phyloP scores from a whole-genome alignment of 2,113 vertebrate species.

The Hemicordylus capensis region DNA sequence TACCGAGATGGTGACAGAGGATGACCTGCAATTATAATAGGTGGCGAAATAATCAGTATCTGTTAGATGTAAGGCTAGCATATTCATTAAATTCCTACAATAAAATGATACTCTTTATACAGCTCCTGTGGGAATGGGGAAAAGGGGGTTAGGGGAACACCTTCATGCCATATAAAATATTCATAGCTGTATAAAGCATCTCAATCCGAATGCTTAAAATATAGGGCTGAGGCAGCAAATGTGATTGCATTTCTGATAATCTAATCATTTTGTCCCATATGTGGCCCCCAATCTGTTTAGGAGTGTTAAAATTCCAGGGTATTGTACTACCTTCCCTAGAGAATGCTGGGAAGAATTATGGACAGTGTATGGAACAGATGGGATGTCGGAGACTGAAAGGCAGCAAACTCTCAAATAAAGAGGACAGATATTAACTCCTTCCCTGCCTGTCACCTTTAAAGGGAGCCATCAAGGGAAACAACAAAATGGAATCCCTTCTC shows the following conservation, averaged over 20 bases:
- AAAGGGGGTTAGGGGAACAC: background rate
- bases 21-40: background rate
- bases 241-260: slow-evolving; percentile 68
- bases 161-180: slow-evolving; percentile 28
- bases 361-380: slow-evolving; percentile 66
- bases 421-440: slow-evolving; percentile 64
- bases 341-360: slow-evolving; percentile 32
- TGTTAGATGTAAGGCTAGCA: slow-evolving; percentile 21
- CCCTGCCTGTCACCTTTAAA: background rate
- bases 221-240: slow-evolving; percentile 35
- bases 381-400: slow-evolving; percentile 55
- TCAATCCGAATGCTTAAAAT: slow-evolving; percentile 51
- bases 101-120: slow-evolving; percentile 10
- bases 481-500: background rate
- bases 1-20: background rate
- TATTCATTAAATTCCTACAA: slow-evolving; percentile 44
- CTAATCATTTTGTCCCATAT: slow-evolving; percentile 67
- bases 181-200: slow-evolving; percentile 49
- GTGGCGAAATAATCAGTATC: slow-evolving; percentile 24
- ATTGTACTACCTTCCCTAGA: slow-evolving; percentile 66
- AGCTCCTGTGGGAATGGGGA: slow-evolving; percentile 7
- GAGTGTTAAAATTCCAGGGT: slow-evolving; percentile 71
- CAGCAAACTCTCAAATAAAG: slow-evolving; percentile 48
- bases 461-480: background rate
- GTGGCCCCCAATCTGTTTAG: slow-evolving; percentile 69